Base-by-base conservation (phyloP, 2,888 invertebrate species). In the Agapetus fuscipes region DNA sequence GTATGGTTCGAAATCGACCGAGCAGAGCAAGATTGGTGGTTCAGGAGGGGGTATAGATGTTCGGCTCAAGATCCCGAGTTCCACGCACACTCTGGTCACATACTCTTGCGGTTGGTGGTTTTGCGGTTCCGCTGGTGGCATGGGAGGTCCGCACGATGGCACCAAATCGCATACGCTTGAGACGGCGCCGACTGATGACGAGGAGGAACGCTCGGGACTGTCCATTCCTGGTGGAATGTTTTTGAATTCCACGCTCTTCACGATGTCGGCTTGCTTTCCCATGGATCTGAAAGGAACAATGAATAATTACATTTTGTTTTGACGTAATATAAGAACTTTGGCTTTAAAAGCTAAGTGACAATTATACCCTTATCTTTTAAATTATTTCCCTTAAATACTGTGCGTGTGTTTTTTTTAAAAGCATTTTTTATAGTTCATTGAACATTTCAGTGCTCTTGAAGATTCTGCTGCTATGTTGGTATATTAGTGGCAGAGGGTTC, bases 31-130 rank as follows among this genome's bases (percentile, higher is more conserved):
- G 17, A 58, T 56, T 2, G 62, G 59, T 2, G 56, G 50, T 27
- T 54, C 52, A 1, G 54, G 53, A 37, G 57, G 49, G 1, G 57
- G 56, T 20, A 34, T 38, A 2, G 54, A 51, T 37, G 57, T 47
- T 32, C 57, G 53, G 50, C 57, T 56, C 3, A 59, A 50, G 2
- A 61, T 59, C 2, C 73, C 74, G 3, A 76, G 57, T 50, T 76
- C 75, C 11, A 76, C 67, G 51, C 74, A 75, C 3, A 72, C 73
- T 17, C 71, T 60, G 1, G 72, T 70, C 52, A 56, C 55, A 52
- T 61, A 61, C 34, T 61, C 58, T 34, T 57, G 58, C 9, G 43
- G 42, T 7, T 40, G 37, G 40, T 41, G 36, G 16, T 49, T 30
- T 46, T 53, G 57, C 2, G 66, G 64, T n/a, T 47, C 47, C 4